phyloP scores from a whole-genome alignment of 2,888 invertebrate genomes.

The Dorcus hopei region DNA sequence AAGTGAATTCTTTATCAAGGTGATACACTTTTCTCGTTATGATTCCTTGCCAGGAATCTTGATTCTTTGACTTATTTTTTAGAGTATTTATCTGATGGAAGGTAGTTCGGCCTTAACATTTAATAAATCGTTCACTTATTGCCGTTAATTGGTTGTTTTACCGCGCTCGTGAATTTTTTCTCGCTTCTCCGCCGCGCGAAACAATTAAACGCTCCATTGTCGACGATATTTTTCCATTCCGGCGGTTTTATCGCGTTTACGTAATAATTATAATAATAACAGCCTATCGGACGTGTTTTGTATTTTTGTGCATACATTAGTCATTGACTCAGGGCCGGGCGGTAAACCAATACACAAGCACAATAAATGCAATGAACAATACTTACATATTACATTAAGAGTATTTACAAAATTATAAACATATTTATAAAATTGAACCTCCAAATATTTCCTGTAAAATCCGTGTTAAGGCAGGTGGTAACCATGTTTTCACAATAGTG shows the following conservation, averaged over 20 bases:
- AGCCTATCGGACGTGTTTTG: too few relatives aligned
- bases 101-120: slow-evolving; percentile 39
- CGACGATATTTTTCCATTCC: not conserved
- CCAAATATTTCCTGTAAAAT: too few relatives aligned
- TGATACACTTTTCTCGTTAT: slow-evolving; percentile 41
- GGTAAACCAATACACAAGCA: too few relatives aligned
- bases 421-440: too few relatives aligned
- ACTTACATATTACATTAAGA: too few relatives aligned
- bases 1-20: slow-evolving; percentile 30
- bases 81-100: slow-evolving; percentile 33
- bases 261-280: not conserved
- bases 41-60: slow-evolving; percentile 34
- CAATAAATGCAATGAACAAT: too few relatives aligned
- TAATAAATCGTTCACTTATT: slow-evolving; percentile 35
- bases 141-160: slow-evolving; percentile 13
- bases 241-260: not conserved
- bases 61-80: slow-evolving; percentile 31
- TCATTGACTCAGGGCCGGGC: too few relatives aligned
- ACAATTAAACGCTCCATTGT: not conserved
- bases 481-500: too few relatives aligned
- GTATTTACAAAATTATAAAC: too few relatives aligned
- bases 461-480: too few relatives aligned
- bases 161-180: not conserved
- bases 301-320: too few relatives aligned
- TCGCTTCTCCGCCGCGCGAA: not conserved